Percentiles rank a stretch among this genome's conserved stretches.
Conservation (phyloP, 2,888 invertebrate species). For the Omphaloscelis lunosa region DNA sequence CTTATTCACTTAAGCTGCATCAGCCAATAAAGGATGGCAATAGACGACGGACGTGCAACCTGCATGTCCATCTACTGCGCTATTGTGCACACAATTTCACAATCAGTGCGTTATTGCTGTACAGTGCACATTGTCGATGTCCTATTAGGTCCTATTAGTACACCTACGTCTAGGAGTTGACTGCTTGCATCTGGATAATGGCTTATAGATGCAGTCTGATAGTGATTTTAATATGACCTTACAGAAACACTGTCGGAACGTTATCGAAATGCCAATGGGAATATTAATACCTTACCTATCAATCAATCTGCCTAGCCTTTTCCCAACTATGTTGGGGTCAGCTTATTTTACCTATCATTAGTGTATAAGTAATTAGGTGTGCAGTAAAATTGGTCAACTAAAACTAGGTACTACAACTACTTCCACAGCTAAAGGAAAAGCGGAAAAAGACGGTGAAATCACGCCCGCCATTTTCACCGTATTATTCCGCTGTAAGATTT, state of each 20-base stretch:
- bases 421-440: neutral
- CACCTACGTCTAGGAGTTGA: constrained; percentile 25
- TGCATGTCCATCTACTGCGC: constrained; percentile 44
- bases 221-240: neutral
- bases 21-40: constrained; percentile 46
- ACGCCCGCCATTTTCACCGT: neutral
- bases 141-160: constrained; percentile 30
- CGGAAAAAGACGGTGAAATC: neutral
- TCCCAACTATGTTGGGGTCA: no score
- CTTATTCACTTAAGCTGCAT: constrained; percentile 58
- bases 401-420: neutral
- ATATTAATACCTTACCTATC: neutral
- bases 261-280: neutral
- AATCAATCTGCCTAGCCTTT: no score
- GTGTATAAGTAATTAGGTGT: neutral
- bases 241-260: neutral
- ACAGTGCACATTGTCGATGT: constrained; percentile 54
- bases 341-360: neutral
- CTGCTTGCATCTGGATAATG: constrained; percentile 1
- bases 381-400: neutral
- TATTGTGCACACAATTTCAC: constrained; percentile 57
- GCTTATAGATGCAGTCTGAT: constrained; percentile 7
- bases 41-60: constrained; percentile 41
- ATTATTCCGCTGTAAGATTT: neutral
- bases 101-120: constrained; percentile 58